Evolutionary conservation across 2,113 vertebrate species (phyloP).

Genomic region (Grallaria varia): DNA sequence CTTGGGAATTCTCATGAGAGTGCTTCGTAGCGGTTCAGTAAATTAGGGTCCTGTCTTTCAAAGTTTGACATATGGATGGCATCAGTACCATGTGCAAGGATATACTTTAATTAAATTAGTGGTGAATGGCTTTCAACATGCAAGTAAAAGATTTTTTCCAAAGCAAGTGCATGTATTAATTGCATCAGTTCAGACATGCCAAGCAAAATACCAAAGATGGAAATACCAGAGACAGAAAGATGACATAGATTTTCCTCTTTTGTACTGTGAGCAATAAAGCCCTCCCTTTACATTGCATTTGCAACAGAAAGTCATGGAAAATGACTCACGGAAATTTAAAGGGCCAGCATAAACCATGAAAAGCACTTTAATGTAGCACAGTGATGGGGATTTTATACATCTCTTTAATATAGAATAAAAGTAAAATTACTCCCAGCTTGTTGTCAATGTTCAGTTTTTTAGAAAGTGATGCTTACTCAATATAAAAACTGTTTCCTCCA

Average conservation of each 20-base stretch:
- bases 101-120: neutral
- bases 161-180: neutral
- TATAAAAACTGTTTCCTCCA: constrained; percentile 85
- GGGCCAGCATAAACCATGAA: neutral
- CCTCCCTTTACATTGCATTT: constrained; percentile 8
- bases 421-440: neutral
- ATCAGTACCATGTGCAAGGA: neutral
- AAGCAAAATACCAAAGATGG: constrained; percentile 42
- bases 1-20: neutral
- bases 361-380: neutral
- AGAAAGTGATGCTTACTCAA: constrained; percentile 79
- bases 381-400: neutral
- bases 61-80: neutral
- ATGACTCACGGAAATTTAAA: constrained; percentile 17
- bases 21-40: neutral
- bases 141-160: neutral
- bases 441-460: neutral
- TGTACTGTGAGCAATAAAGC: neutral
- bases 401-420: neutral
- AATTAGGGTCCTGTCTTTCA: neutral
- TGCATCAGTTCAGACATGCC: constrained; percentile 11
- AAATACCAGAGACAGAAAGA: constrained; percentile 33
- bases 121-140: neutral
- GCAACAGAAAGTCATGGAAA: neutral
- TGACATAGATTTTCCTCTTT: neutral